Conservation (phyloP, 2,113 vertebrate genomes). For the Alexandromys fortis region DNA sequence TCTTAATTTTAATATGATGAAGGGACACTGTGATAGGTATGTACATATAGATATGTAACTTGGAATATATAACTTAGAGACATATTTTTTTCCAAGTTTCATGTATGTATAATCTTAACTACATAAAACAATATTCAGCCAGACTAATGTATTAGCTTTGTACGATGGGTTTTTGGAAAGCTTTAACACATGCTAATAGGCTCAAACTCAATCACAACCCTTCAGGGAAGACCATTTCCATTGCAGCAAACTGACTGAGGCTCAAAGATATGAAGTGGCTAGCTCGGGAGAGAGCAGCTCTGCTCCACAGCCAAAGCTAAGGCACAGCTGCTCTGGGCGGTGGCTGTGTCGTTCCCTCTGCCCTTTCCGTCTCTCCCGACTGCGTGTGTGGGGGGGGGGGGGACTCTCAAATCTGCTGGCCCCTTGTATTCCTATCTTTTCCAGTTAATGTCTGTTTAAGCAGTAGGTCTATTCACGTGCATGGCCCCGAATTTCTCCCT, state of each 20-base stretch:
- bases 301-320: too few species aligned
- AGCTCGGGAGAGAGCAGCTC: not conserved
- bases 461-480: not conserved
- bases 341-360: not conserved
- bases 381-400: rapidly evolving
- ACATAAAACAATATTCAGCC: not conserved
- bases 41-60: too few species aligned
- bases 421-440: not conserved
- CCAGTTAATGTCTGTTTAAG: not conserved
- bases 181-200: not conserved
- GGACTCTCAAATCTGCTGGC: not conserved
- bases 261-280: not conserved
- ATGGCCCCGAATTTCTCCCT: not conserved
- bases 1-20: not conserved
- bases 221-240: not conserved
- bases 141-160: not conserved
- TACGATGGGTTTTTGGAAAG: not conserved
- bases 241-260: not conserved
- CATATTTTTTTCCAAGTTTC: not conserved
- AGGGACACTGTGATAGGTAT: not conserved
- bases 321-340: not conserved
- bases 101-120: not conserved
- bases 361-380: not conserved
- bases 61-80: too few species aligned
- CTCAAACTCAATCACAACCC: not conserved